phyloP scores from a whole-genome alignment of 2,888 invertebrate species.

The Hydrotaea cyrtoneurina region DNA sequence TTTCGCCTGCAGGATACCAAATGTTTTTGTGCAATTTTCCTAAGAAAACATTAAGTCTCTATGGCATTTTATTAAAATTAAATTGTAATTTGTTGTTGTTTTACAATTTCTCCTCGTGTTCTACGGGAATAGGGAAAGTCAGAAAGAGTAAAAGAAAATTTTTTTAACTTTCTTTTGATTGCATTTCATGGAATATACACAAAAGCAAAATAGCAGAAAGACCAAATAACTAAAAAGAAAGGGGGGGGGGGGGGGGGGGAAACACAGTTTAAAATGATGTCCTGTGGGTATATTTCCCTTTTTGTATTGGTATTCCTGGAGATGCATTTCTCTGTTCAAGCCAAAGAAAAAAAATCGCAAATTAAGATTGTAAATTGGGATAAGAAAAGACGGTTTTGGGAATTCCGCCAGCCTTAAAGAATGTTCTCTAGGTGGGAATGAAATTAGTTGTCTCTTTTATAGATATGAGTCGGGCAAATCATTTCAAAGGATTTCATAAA shows the following conservation, averaged over 20 bases:
- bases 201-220: neutral
- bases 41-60: conserved; percentile 37
- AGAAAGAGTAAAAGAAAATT: conserved; percentile 10
- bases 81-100: conserved; percentile 37
- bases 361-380: too few relatives aligned
- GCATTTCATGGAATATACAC: conserved; percentile 8
- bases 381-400: too few relatives aligned
- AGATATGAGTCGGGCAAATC: too few relatives aligned
- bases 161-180: conserved; percentile 31
- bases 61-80: conserved; percentile 38
- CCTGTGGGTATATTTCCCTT: conserved; percentile 1
- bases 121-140: neutral
- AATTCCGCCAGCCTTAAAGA: too few relatives aligned
- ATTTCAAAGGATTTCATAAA: too few relatives aligned
- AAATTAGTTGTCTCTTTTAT: too few relatives aligned
- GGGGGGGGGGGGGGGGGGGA: neutral
- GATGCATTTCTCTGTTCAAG: neutral
- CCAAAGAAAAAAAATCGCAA: neutral
- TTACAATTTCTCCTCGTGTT: neutral
- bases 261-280: neutral
- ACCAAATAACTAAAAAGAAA: neutral
- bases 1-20: neutral
- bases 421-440: too few relatives aligned
- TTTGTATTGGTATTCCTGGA: neutral
- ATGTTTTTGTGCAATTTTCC: neutral